phyloP scores from a whole-genome alignment of 2,888 invertebrate genomes.

The Drosophila borealis region DNA sequence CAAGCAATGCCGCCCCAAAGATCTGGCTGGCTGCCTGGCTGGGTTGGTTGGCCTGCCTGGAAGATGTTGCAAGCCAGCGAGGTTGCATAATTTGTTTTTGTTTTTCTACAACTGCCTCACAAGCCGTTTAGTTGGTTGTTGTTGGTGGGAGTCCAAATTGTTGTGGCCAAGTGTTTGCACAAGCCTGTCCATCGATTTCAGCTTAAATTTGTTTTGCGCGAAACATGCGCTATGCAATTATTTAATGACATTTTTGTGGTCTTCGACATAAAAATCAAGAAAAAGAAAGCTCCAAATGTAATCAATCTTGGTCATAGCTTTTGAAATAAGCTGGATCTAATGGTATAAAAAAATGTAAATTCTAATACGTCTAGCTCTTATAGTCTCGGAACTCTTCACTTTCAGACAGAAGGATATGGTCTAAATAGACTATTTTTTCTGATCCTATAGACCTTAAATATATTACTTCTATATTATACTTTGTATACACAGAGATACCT shows the following conservation, averaged over 20 bases:
- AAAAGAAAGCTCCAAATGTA: background rate
- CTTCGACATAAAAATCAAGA: slow-evolving; percentile 15
- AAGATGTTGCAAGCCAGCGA: slow-evolving; percentile 73
- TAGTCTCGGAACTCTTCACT: no score
- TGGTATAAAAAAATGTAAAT: no score
- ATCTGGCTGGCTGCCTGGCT: slow-evolving; percentile 47
- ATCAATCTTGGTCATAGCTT: background rate
- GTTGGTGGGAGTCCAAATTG: slow-evolving; percentile 60
- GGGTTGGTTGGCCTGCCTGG: slow-evolving; percentile 46
- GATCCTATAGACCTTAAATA: no score
- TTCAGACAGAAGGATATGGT: no score
- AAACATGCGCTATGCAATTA: slow-evolving; percentile 41
- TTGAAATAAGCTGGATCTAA: no score
- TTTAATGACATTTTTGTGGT: slow-evolving; percentile 69
- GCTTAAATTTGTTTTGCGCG: slow-evolving; percentile 40
- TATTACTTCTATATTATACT: no score
- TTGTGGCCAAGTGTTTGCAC: slow-evolving; percentile 35
- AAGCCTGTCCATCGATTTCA: slow-evolving; percentile 65
- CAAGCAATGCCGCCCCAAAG: slow-evolving; percentile 37
- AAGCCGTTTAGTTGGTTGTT: slow-evolving; percentile 17
- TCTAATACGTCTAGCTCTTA: no score
- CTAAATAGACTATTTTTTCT: no score
- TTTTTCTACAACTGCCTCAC: slow-evolving; percentile 52
- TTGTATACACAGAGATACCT: no score
- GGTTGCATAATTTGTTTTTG: slow-evolving; percentile 75